Percentiles rank a stretch among this genome's conserved stretches.
Conservation (phyloP, 2,888 invertebrate species). For the Drosophila acutilabella region DNA sequence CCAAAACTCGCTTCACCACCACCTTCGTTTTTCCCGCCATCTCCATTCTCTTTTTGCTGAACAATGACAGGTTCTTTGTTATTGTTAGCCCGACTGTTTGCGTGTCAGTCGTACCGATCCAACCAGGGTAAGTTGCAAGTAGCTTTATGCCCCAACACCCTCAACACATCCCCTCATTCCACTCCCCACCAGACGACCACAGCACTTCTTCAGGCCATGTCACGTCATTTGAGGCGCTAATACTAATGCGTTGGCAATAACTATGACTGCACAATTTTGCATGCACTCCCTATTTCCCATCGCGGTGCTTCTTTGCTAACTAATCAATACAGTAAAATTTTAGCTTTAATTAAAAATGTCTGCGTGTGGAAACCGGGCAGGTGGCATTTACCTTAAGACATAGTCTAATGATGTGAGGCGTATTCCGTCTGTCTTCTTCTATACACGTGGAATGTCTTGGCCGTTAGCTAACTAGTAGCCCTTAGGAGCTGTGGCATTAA, state of each 20-base stretch:
- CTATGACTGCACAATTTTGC: constrained; percentile 67
- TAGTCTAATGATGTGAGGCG: constrained; percentile 17
- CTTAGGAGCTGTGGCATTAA: constrained; percentile 61
- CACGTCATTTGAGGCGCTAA: constrained; percentile 74
- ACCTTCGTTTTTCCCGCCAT: background rate
- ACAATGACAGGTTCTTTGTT: constrained; percentile 65
- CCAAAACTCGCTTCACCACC: constrained; percentile 56
- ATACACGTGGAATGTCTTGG: constrained; percentile 14
- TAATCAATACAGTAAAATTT: constrained; percentile 75
- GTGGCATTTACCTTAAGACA: constrained; percentile 51
- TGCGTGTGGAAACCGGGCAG: constrained; percentile 77
- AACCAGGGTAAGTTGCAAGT: constrained; percentile 27
- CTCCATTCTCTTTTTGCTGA: constrained; percentile 18
- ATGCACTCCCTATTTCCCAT: constrained; percentile 24
- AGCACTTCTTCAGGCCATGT: constrained; percentile 35
- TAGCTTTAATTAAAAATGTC: constrained; percentile 80
- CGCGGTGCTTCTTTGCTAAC: constrained; percentile 44
- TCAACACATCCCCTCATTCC: too few relatives aligned
- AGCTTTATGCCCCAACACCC: background rate
- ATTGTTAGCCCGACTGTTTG: constrained; percentile 46
- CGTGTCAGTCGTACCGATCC: constrained; percentile 61
- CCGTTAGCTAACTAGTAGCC: constrained; percentile 41
- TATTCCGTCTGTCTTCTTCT: constrained; percentile 1
- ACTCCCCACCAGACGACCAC: background rate
- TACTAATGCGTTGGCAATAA: constrained; percentile 78